These are phyloP conservation scores for Sapajus apella DNA, from an alignment of 2,113 vertebrate species.

Conservation along the genomic window DNA sequence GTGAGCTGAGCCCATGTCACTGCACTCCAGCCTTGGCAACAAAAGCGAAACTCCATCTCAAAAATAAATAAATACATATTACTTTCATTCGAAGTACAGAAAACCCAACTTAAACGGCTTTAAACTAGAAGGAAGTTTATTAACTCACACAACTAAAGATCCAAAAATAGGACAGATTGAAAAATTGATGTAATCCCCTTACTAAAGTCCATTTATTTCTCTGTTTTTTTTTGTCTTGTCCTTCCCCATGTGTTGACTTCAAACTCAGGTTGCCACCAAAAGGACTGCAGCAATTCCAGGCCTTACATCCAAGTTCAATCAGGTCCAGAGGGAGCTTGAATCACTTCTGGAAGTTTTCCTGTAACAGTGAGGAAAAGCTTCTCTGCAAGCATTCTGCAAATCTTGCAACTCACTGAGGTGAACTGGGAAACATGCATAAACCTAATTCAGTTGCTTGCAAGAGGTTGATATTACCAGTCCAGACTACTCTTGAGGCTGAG, in stretches of 20 bases:
- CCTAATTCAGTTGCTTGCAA: background rate
- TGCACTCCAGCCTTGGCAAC: no score
- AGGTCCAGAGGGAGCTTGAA: background rate
- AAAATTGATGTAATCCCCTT: background rate
- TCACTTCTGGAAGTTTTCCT: conserved; percentile 21
- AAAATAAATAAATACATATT: no score
- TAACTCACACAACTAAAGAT: background rate
- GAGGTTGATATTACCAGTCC: background rate
- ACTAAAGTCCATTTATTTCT: background rate
- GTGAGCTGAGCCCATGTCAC: no score
- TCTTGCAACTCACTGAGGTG: background rate
- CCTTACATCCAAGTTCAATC: background rate
- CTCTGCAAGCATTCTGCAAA: background rate
- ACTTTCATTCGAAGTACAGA: no score
- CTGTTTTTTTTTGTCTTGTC: background rate
- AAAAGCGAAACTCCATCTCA: no score
- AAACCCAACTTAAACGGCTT: no score
- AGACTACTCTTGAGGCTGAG: background rate
- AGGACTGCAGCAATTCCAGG: background rate
- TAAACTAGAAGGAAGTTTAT: background rate
- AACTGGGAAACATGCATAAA: background rate
- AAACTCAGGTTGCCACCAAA: background rate
- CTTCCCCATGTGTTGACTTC: background rate
- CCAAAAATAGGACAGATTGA: background rate
- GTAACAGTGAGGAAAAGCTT: background rate